Conservation (phyloP, 2,113 vertebrate genomes). For the Verasper variegatus region DNA sequence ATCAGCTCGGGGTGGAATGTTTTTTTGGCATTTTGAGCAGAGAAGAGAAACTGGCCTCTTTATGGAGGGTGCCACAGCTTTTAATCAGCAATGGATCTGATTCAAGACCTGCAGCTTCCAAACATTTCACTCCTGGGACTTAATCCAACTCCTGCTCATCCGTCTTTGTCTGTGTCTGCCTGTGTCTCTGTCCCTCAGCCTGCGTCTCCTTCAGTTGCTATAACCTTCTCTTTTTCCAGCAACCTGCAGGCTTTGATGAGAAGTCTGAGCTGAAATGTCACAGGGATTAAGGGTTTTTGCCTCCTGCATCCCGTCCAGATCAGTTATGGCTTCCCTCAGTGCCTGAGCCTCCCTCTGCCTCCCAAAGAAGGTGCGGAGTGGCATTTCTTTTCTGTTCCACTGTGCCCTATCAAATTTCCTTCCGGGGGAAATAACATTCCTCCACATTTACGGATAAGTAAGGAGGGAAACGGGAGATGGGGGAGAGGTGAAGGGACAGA, state of each 20-base stretch:
- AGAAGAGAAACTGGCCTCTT: not conserved
- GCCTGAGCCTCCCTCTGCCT: slow-evolving; percentile 19
- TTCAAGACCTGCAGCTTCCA: slow-evolving; percentile 1
- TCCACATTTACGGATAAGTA: slow-evolving; percentile 48
- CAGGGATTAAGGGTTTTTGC: slow-evolving; percentile 61
- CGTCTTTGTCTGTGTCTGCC: slow-evolving; percentile 11
- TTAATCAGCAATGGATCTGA: slow-evolving; percentile 21
- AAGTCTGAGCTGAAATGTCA: slow-evolving; percentile 69
- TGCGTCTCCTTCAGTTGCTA: slow-evolving; percentile 24
- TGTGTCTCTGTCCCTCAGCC: slow-evolving; percentile 13
- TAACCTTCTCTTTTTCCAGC: slow-evolving; percentile 13
- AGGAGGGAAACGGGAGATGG: slow-evolving; percentile 12
- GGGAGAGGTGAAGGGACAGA: not conserved
- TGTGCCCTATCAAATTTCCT: slow-evolving; percentile 49
- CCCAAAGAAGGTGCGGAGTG: slow-evolving; percentile 49
- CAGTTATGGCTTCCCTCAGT: slow-evolving; percentile 46
- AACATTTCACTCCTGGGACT: not conserved
- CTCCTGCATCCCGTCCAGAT: slow-evolving; percentile 61
- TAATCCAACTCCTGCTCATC: slow-evolving; percentile 23
- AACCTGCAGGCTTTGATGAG: slow-evolving; percentile 57
- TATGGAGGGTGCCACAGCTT: not conserved
- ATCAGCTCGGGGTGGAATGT: slow-evolving; percentile 7
- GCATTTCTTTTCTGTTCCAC: slow-evolving; percentile 46
- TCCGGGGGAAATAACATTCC: slow-evolving; percentile 38
- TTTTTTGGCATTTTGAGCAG: slow-evolving; percentile 30